These are phyloP conservation scores for Cyclura pinguis DNA, from an alignment of 2,797 vertebrate species.

Conservation along the genomic window DNA sequence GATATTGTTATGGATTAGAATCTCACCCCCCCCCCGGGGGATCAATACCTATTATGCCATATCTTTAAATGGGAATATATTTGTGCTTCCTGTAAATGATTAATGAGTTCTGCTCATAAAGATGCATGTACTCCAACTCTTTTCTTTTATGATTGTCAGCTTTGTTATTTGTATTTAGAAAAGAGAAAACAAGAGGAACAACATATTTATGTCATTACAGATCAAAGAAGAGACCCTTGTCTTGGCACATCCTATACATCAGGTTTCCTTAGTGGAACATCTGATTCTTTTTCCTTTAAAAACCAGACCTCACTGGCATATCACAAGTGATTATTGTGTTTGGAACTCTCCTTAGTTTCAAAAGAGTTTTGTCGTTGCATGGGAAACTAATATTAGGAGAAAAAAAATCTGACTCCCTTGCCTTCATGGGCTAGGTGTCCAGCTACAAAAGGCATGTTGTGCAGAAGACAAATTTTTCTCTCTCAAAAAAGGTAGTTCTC, in stretches of 20 bases:
- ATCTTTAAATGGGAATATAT: not conserved
- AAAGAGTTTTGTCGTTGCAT: not conserved
- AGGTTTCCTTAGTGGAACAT: not conserved
- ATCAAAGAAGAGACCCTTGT: not conserved
- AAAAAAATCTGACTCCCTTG: not conserved
- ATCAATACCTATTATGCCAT: not conserved
- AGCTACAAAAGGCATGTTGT: not conserved
- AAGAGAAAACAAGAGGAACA: not conserved
- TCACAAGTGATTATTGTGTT: not conserved
- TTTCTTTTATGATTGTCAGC: not conserved
- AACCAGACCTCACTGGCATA: not conserved
- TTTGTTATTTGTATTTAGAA: constrained; percentile 17
- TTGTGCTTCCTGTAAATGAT: constrained; percentile 2
- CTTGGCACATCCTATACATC: not conserved
- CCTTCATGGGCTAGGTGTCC: not conserved
- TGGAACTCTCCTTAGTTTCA: not conserved
- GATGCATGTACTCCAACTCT: not conserved
- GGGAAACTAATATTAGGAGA: not conserved
- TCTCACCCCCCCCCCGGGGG: not conserved
- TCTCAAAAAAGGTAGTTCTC: no score
- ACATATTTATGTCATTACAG: not conserved
- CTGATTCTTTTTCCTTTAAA: not conserved
- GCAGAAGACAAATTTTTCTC: not conserved
- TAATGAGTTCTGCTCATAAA: constrained; percentile 18
- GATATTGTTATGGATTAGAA: not conserved